Conservation (phyloP, 2,888 invertebrate species). For the Chrysotoxum bicinctum region DNA sequence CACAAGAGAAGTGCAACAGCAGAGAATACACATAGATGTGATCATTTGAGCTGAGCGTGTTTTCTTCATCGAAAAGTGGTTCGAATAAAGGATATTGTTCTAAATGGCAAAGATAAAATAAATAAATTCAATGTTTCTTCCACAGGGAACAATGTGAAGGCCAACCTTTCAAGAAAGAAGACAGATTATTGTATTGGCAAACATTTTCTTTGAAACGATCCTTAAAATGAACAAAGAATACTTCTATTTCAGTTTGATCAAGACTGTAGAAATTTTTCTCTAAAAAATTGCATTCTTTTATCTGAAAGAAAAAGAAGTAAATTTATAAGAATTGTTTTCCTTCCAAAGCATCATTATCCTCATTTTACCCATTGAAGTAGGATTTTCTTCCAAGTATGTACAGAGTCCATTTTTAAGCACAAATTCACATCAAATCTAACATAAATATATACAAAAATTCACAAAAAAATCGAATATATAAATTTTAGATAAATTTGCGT, state of each 20-base stretch:
- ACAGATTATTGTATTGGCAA: constrained; percentile 40
- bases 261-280: constrained; percentile 75
- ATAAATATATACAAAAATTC: constrained; percentile 11
- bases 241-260: constrained; percentile 78
- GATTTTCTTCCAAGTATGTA: constrained; percentile 76
- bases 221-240: constrained; percentile 76
- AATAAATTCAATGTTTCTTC: not conserved
- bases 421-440: constrained; percentile 3
- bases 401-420: constrained; percentile 73
- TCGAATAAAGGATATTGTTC: constrained; percentile 78
- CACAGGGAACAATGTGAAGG: not conserved
- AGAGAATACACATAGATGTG: constrained; percentile 79
- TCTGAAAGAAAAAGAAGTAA: constrained; percentile 57
- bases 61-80: constrained; percentile 75
- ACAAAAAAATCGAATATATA: not conserved
- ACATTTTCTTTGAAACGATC: constrained; percentile 41
- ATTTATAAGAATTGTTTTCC: not conserved
- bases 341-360: not conserved
- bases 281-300: constrained; percentile 76
- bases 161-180: constrained; percentile 77
- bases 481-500: not conserved
- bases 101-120: constrained; percentile 42
- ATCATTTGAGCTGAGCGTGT: constrained; percentile 75
- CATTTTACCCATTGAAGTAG: constrained; percentile 77
- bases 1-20: constrained; percentile 79